A percentile compares a stretch with the other conserved stretches of the same genome.
Conservation (phyloP, 2,888 invertebrate species). For the Auanema freiburgensis region DNA sequence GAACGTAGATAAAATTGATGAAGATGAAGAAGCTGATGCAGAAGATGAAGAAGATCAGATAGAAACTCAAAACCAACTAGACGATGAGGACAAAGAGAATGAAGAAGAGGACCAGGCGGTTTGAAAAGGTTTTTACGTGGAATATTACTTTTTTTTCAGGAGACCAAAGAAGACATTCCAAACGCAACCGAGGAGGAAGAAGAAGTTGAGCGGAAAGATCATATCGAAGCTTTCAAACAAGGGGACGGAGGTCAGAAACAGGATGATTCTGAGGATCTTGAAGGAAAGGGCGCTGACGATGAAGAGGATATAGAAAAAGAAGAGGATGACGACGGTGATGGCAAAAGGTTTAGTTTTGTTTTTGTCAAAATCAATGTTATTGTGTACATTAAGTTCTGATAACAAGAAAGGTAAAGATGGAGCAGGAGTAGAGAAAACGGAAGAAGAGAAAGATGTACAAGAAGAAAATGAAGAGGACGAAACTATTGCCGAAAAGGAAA, state of each 20-base stretch:
- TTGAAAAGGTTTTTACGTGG: no score
- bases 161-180: neutral
- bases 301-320: conserved; percentile 35
- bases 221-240: conserved; percentile 33
- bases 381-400: no score
- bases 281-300: conserved; percentile 30
- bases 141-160: no score
- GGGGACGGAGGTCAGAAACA: conserved; percentile 55
- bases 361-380: neutral
- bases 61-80: conserved; percentile 54
- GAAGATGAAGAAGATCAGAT: conserved; percentile 70
- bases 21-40: conserved; percentile 46
- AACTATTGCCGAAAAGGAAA: conserved; percentile 24
- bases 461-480: conserved; percentile 20
- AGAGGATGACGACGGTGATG: conserved; percentile 30
- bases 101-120: conserved; percentile 32
- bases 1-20: conserved; percentile 55
- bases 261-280: conserved; percentile 20
- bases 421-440: conserved; percentile 28
- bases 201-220: conserved; percentile 20
- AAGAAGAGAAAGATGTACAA: conserved; percentile 26
- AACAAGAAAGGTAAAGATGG: conserved; percentile 51
- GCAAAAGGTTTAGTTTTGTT: conserved; percentile 31
- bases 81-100: conserved; percentile 40
- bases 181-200: conserved; percentile 6